phyloP scores from a whole-genome alignment of 2,113 vertebrate species.

The Carassius gibelio region DNA sequence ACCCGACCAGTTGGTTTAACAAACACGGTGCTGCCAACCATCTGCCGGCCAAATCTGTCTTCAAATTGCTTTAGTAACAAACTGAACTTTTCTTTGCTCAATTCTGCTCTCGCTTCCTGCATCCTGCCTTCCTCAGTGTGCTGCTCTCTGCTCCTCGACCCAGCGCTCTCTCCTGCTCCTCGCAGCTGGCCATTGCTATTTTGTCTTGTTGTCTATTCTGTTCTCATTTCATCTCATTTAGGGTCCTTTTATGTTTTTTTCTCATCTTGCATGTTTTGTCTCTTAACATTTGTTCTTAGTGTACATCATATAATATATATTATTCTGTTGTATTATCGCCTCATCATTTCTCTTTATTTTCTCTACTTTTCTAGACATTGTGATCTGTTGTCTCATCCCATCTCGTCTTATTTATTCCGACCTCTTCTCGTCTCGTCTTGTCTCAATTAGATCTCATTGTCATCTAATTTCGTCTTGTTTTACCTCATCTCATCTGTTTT shows the following conservation, averaged over 20 bases:
- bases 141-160: conserved; percentile 13
- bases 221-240: too few relatives aligned
- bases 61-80: conserved; percentile 81
- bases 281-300: too few relatives aligned
- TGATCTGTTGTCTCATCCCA: too few relatives aligned
- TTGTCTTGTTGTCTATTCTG: neutral
- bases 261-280: too few relatives aligned
- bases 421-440: too few relatives aligned
- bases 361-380: too few relatives aligned
- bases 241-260: too few relatives aligned
- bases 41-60: conserved; percentile 86
- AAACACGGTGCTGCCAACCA: conserved; percentile 88
- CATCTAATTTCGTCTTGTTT: neutral
- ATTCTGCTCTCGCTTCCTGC: conserved; percentile 35
- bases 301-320: too few relatives aligned
- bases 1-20: conserved; percentile 88
- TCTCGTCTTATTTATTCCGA: too few relatives aligned
- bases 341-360: too few relatives aligned
- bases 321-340: too few relatives aligned
- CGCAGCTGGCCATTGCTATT: conserved; percentile 37
- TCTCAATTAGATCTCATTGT: too few relatives aligned
- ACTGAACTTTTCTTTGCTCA: conserved; percentile 59
- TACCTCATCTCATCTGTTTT: neutral
- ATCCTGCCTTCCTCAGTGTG: conserved; percentile 26
- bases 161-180: neutral